Base-by-base conservation (phyloP, 1,140 invertebrate species). In the Pogonus chalceus region DNA sequence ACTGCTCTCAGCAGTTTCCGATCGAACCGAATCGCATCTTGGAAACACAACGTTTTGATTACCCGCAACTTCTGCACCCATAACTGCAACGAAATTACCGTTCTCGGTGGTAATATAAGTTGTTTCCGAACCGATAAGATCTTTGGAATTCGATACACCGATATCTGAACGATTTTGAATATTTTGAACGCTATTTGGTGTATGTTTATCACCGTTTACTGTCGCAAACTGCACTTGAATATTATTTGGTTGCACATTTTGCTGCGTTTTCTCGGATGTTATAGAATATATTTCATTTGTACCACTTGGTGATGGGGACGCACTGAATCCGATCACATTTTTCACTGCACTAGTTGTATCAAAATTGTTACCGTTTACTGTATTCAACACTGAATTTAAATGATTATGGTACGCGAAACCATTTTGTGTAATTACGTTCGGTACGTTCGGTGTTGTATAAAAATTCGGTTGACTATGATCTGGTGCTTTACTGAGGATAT, bases 1-100 rank as follows among this genome's bases (percentile, higher is more conserved):
- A 55, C 69, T 72, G 0, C 71, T 72, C 58, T 74, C 72, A 12
- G 71, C 72, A 51, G 70, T 60, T 58, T 72, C 72, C 3, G 71
- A 71, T 18, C 69, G 66, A 51, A 72, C 72, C 43, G 72, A 72
- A 63, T 74, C 72, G 65, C 71, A 72, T 35, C 62, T 57, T 20
- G 60, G 56, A 31, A 57, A 57, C 16, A 55, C 54, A 26, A 59
- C 23, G 31, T 0, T 57, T 39, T 51, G 48, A 20, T 35, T 46
- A 35, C 55, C 47, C n/a, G 39, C 35, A 20, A 51, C 56, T 52
- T 60, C 60, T 18, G 52, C 53, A 20, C 58, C 56, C 54, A 57
- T 58, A 48, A 58, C 60, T 18, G 58, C 39, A 31, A 57, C 43
- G 37, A 59, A 52, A 26, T 51, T 53, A 2, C 24, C 49, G 14